Evolutionary conservation across 2,888 invertebrate genomes (phyloP).

Genomic region (Patella pellucida): DNA sequence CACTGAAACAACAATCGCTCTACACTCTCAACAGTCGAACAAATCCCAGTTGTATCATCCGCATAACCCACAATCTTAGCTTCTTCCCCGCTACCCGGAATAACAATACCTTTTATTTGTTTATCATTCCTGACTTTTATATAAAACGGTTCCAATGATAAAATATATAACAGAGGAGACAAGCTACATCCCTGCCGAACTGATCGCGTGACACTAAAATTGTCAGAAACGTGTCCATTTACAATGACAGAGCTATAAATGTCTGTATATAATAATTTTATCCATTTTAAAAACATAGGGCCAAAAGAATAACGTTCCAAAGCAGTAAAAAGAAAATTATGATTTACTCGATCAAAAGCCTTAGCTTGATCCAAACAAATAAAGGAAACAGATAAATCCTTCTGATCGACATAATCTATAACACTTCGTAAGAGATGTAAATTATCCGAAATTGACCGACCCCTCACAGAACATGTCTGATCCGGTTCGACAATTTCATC

Average conservation of each 20-base stretch:
- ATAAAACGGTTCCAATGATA: not conserved
- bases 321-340: constrained; percentile 37
- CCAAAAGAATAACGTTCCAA: constrained; percentile 41
- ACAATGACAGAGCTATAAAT: constrained; percentile 37
- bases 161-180: not conserved
- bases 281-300: constrained; percentile 36
- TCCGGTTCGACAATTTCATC: constrained; percentile 31
- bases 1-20: constrained; percentile 3
- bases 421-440: constrained; percentile 38
- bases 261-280: constrained; percentile 38
- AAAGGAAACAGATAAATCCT: constrained; percentile 35
- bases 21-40: not conserved
- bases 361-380: constrained; percentile 47
- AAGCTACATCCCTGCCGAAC: not conserved
- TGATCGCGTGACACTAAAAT: not conserved
- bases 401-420: constrained; percentile 39
- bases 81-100: not conserved
- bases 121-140: not conserved
- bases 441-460: constrained; percentile 43
- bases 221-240: constrained; percentile 34
- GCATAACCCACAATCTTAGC: constrained; percentile 3
- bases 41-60: constrained; percentile 3
- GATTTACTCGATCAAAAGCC: constrained; percentile 44
- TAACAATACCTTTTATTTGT: not conserved
- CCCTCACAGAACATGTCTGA: constrained; percentile 43